Evolutionary conservation across 2,113 vertebrate genomes (phyloP).

Genomic region (Marcusenius ussheri): DNA sequence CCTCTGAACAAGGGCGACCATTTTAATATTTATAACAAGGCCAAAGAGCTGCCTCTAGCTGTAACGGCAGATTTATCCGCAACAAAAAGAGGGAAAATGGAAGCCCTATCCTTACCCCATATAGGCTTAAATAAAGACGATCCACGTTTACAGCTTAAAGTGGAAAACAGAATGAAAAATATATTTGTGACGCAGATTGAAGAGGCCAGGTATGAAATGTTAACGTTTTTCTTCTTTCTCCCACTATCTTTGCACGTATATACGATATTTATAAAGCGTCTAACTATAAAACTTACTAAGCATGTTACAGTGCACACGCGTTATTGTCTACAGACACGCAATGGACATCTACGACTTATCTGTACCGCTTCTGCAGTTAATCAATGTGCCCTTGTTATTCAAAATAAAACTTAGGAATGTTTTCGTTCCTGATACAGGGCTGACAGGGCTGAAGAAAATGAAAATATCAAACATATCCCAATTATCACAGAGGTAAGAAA

Average conservation of each 20-base stretch:
- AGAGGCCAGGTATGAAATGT: conserved; percentile 46
- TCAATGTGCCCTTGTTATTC: neutral
- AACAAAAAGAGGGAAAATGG: conserved; percentile 34
- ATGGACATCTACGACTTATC: neutral
- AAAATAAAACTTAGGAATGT: neutral
- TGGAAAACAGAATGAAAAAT: conserved; percentile 53
- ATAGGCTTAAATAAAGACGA: conserved; percentile 34
- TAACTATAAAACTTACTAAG: neutral
- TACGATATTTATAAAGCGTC: neutral
- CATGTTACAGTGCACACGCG: neutral
- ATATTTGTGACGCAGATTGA: conserved; percentile 62
- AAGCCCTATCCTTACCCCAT: conserved; percentile 29
- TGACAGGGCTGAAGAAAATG: conserved; percentile 42
- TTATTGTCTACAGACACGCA: neutral
- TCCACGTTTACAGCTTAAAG: conserved; percentile 44
- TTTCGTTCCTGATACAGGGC: conserved; percentile 32
- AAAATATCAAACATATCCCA: conserved; percentile 48
- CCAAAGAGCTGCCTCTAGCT: neutral
- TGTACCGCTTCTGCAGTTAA: neutral
- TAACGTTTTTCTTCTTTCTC: neutral
- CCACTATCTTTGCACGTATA: neutral
- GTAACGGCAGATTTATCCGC: neutral
- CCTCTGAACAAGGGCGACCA: neutral
- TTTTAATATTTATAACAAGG: neutral
- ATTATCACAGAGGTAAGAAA: conserved; percentile 52